Percentiles rank a stretch among this genome's conserved stretches.
phyloP scores from a whole-genome alignment of 2,113 vertebrate species.

The Antechinus flavipes region DNA sequence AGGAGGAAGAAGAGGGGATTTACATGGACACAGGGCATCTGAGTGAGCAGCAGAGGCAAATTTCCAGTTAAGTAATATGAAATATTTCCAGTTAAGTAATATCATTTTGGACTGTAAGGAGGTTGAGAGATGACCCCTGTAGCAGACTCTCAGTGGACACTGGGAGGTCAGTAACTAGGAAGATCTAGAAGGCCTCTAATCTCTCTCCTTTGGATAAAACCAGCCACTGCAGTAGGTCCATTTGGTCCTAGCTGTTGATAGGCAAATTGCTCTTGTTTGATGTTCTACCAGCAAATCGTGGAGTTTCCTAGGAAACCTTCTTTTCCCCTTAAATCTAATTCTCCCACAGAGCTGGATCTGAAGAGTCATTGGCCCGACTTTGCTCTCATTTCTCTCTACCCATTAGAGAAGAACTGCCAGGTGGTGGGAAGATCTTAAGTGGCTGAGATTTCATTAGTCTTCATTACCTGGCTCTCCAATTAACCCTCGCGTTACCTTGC shows the following conservation, averaged over 20 bases:
- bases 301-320: constrained; percentile 90
- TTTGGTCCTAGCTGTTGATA: constrained; percentile 84
- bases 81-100: constrained; percentile 58
- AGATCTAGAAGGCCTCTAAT: constrained; percentile 81
- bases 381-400: constrained; percentile 79
- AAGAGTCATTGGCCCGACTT: constrained; percentile 85
- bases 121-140: constrained; percentile 74
- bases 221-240: constrained; percentile 83
- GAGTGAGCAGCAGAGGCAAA: constrained; percentile 34
- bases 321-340: constrained; percentile 88
- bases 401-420: constrained; percentile 78
- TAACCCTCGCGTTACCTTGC: constrained; percentile 73
- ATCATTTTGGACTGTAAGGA: constrained; percentile 66
- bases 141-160: constrained; percentile 77
- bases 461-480: constrained; percentile 67
- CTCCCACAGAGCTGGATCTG: constrained; percentile 80
- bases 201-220: constrained; percentile 81
- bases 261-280: constrained; percentile 87
- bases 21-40: too few relatives aligned
- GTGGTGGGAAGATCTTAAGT: constrained; percentile 78
- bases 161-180: constrained; percentile 82
- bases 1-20: not conserved
- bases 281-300: constrained; percentile 86
- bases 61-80: constrained; percentile 67
- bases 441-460: constrained; percentile 78